These are phyloP conservation scores for Enteromius mattozi DNA, from an alignment of 2,797 vertebrate genomes.

Conservation along the genomic window DNA sequence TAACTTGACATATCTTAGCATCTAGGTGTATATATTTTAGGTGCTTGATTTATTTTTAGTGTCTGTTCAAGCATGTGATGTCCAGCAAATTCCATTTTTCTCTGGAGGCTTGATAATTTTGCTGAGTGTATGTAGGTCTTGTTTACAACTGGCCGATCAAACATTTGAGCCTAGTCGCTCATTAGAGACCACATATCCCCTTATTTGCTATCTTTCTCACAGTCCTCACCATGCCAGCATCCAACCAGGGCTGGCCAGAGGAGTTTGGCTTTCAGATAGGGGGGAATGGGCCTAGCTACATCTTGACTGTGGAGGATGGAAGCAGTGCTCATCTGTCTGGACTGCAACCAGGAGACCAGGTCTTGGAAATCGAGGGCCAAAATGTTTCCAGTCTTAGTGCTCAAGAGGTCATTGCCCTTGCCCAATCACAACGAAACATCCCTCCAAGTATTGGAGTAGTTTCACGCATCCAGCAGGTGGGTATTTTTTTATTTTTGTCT, in stretches of 20 bases:
- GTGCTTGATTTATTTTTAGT: neutral
- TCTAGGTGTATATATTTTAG: slow-evolving; percentile 6
- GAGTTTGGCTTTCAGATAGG: slow-evolving; percentile 93
- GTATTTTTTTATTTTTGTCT: neutral
- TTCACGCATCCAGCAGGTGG: slow-evolving; percentile 84
- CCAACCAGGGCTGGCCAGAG: slow-evolving; percentile 94
- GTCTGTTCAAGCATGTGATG: neutral
- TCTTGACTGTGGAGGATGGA: slow-evolving; percentile 90
- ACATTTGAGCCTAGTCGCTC: neutral
- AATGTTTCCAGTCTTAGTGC: slow-evolving; percentile 84
- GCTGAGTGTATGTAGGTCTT: neutral
- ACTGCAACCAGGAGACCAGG: slow-evolving; percentile 90
- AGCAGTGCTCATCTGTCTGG: slow-evolving; percentile 92
- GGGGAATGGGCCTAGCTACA: slow-evolving; percentile 90
- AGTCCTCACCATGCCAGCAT: slow-evolving; percentile 88
- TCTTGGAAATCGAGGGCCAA: slow-evolving; percentile 94
- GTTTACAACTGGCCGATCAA: slow-evolving; percentile 10
- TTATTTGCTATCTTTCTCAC: slow-evolving; percentile 33
- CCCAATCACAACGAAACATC: slow-evolving; percentile 85
- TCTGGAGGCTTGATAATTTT: slow-evolving; percentile 1
- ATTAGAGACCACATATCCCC: neutral
- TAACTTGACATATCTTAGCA: neutral
- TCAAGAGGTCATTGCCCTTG: slow-evolving; percentile 82
- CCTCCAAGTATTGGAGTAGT: slow-evolving; percentile 96
- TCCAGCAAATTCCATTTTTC: neutral